Conservation (phyloP, 2,888 invertebrate genomes). For the Pristionchus entomophagus region DNA sequence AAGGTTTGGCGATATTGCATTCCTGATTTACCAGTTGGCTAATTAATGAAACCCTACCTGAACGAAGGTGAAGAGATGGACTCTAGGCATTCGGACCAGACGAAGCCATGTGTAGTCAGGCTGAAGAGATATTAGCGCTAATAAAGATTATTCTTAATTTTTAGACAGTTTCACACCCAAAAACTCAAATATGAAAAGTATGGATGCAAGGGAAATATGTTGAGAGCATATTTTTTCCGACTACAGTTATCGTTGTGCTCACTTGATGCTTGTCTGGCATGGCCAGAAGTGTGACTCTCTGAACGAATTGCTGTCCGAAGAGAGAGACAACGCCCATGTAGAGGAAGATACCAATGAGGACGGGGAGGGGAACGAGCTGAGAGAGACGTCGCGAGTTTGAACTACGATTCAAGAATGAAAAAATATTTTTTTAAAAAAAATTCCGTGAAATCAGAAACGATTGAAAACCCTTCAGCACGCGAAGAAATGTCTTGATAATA, state of each 20-base stretch:
- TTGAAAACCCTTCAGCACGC: no score
- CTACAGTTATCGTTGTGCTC: no score
- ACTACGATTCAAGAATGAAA: not conserved
- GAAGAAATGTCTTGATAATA: no score
- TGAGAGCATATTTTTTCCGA: no score
- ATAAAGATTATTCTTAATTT: not conserved
- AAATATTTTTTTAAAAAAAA: not conserved
- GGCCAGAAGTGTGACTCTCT: conserved; percentile 71
- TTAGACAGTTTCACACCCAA: no score
- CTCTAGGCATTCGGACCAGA: conserved; percentile 70
- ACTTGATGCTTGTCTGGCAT: conserved; percentile 74
- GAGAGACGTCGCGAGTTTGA: not conserved
- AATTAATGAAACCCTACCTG: conserved; percentile 61
- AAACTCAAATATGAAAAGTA: no score
- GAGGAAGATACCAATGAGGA: conserved; percentile 78
- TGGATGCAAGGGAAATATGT: no score
- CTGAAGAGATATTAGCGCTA: conserved; percentile 16
- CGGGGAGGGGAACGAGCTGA: conserved; percentile 77
- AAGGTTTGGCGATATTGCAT: no score
- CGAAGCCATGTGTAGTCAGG: conserved; percentile 74
- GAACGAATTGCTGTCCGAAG: conserved; percentile 73
- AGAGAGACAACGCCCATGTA: conserved; percentile 79
- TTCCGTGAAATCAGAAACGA: not conserved
- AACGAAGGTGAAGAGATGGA: conserved; percentile 78
- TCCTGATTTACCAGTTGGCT: no score